These are phyloP conservation scores for Clytia hemisphaerica DNA, from an alignment of 30 jellyfish, hydroid and myxozoan genomes.

Conservation along the genomic window DNA sequence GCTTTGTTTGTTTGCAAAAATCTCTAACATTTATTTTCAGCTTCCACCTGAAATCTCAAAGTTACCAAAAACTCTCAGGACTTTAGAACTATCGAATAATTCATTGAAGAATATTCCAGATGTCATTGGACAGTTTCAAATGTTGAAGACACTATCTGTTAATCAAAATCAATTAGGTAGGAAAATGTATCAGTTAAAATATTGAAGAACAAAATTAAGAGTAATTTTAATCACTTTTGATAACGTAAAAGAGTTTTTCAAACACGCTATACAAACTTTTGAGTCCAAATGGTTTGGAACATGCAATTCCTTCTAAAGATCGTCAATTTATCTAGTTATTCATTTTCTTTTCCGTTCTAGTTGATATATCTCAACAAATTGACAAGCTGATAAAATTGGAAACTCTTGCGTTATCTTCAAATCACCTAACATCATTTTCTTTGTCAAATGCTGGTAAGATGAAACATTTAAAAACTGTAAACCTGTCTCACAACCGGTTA, in stretches of 20 bases:
- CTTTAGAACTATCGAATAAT: constrained; percentile 83
- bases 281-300: no score
- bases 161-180: constrained; percentile 62
- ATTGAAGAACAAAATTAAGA: no score
- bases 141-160: constrained; percentile 60
- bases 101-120: constrained; percentile 47
- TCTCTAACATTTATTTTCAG: constrained; percentile 41
- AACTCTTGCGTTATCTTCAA: constrained; percentile 44
- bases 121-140: constrained; percentile 51
- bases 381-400: constrained; percentile 70
- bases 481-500: constrained; percentile 47
- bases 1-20: no score
- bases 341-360: constrained; percentile 40
- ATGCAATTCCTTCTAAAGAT: no score
- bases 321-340: no score
- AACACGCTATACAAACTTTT: no score
- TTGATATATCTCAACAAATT: constrained; percentile 30
- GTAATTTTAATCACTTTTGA: no score
- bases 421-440: constrained; percentile 37
- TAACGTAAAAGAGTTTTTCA: no score
- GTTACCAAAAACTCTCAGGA: constrained; percentile 58
- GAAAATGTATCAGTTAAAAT: not conserved
- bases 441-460: constrained; percentile 29
- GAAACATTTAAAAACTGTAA: constrained; percentile 64
- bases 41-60: constrained; percentile 89